A percentile compares a stretch with the other conserved stretches of the same genome.
These are phyloP conservation scores for Antrozous pallidus DNA, from an alignment of 2,797 vertebrate genomes.

Conservation along the genomic window DNA sequence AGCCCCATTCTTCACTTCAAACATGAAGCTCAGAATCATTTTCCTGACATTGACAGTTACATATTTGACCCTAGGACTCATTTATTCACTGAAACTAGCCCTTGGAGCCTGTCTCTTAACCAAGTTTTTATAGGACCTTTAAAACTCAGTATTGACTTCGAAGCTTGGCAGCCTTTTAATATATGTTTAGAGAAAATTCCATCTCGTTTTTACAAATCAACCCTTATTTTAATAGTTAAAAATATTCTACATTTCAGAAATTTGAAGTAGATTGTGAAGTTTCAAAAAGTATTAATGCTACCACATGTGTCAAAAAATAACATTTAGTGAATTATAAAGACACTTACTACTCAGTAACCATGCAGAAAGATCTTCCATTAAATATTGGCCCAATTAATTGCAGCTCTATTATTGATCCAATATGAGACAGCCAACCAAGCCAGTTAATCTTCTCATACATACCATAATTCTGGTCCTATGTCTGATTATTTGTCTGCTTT, in stretches of 20 bases:
- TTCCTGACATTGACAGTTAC: not conserved
- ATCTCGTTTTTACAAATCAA: not conserved
- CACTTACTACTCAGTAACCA: not conserved
- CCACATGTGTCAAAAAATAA: not conserved
- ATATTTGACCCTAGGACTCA: not conserved
- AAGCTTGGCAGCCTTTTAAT: not conserved
- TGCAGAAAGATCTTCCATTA: not conserved
- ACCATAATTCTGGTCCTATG: not conserved
- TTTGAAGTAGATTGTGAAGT: not conserved
- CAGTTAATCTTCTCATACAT: not conserved
- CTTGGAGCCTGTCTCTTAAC: not conserved
- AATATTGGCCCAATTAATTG: not conserved
- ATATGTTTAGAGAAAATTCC: not conserved
- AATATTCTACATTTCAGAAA: not conserved
- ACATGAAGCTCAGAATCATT: not conserved
- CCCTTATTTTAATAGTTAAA: not conserved
- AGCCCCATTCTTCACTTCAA: not conserved
- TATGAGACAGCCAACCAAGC: not conserved
- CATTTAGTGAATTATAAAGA: not conserved
- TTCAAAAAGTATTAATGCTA: not conserved
- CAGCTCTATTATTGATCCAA: not conserved
- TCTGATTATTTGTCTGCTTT: not conserved
- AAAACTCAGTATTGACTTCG: not conserved
- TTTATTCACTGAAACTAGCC: not conserved
- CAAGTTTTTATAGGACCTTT: not conserved